Base-by-base conservation (phyloP, 2,797 vertebrate species). In the Knipowitschia caucasica region DNA sequence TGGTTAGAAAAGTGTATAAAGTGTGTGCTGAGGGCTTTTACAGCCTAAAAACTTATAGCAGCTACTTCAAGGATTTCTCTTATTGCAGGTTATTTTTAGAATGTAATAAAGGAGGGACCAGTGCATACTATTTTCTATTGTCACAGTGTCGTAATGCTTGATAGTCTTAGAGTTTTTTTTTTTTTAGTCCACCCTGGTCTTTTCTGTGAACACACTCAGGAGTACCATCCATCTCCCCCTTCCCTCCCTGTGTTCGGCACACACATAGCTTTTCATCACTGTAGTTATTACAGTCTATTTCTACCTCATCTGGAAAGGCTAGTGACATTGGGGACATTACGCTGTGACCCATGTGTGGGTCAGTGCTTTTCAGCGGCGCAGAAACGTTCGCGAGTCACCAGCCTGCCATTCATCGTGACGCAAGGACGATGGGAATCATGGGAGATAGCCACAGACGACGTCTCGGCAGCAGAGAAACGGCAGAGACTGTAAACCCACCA, bases 351-450 rank as follows among this genome's bases (percentile, higher is more conserved):
- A 9, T 11, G 43, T 20, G 50, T 3, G 50, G 72, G 62, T 71
- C 70, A 62, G 46, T 53, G 53, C 9, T 56, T 42, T 69, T 68
- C 15, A 14, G 42, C 30, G 23, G 21, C 30, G 46, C 50, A 40
- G 18, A 57, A 53, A 27, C 55, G 50, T 51, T 52, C 50, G 29
- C 47, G 60, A 56, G 69, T 71, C 67, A 66, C 60, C 56, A 21
- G 42, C 43, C 36, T 59, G 26, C 54, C 65, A 58, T 66, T 67
- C 25, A 43, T 34, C 27, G 47, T 51, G 54, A 60, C 53, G 59
- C 64, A 67, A 78, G 63, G 64, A 63, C 70, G 49, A 14, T n/a
- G 50, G 61, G 57, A 75, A 57, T 77, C 58, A 69, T 30, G 50
- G 53, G 62, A 58, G 26, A 46, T 26, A 21, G 21, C 18, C 38